Percentiles rank a stretch among this genome's conserved stretches.
Evolutionary conservation across 2,888 invertebrate genomes (phyloP).

Genomic region (Hesperia comma): DNA sequence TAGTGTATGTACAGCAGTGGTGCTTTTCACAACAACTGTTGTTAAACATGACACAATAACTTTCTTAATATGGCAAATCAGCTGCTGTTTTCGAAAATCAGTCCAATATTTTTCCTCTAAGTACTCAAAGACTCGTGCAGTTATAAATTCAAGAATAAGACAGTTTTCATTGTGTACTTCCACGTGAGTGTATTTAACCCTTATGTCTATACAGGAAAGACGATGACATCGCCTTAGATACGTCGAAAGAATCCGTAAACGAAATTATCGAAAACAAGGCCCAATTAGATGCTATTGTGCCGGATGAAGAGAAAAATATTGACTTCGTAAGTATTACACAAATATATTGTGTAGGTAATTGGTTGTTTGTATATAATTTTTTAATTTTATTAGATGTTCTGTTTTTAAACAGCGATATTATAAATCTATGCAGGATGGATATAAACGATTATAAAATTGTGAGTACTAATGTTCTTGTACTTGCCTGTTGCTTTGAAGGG

Average conservation of each 20-base stretch:
- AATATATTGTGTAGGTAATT: not conserved
- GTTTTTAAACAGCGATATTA: conserved; percentile 18
- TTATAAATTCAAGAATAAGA: no score
- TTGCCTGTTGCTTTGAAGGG: conserved; percentile 24
- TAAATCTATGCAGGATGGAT: conserved; percentile 9
- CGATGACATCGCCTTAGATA: conserved; percentile 42
- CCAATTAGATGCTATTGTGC: not conserved
- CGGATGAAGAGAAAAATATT: not conserved
- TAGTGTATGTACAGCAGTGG: no score
- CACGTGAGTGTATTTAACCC: not conserved
- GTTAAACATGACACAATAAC: no score
- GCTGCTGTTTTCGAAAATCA: no score
- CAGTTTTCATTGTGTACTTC: no score
- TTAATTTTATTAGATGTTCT: conserved; percentile 22
- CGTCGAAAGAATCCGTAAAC: conserved; percentile 16
- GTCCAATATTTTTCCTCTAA: no score
- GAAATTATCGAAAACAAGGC: conserved; percentile 1
- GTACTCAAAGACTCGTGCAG: no score
- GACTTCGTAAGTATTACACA: conserved; percentile 22
- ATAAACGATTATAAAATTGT: conserved; percentile 18
- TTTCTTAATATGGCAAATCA: no score
- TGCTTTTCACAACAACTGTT: no score
- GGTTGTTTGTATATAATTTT: conserved; percentile 12
- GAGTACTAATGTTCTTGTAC: conserved; percentile 21
- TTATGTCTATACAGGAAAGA: not conserved